Percentiles rank a stretch among this genome's conserved stretches.
These are phyloP conservation scores for Botrylloides violaceus DNA, from an alignment of 23 tunicate species.

Conservation along the genomic window DNA sequence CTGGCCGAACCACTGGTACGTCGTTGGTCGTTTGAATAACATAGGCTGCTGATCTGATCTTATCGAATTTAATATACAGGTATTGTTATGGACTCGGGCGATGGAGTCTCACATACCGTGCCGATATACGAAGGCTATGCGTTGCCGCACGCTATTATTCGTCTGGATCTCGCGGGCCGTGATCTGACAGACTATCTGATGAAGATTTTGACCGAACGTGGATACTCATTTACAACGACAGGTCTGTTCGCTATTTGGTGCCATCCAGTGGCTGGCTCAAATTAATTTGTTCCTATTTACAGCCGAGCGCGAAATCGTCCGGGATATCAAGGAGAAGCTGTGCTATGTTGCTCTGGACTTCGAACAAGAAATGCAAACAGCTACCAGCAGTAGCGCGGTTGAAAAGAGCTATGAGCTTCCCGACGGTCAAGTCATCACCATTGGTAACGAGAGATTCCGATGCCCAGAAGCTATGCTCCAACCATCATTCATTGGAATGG, in stretches of 20 bases:
- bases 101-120: slow-evolving; percentile 71
- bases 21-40: background rate
- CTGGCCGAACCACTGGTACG: slow-evolving; percentile 45
- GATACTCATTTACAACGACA: slow-evolving; percentile 69
- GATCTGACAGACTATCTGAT: slow-evolving; percentile 63
- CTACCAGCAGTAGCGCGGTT: slow-evolving; percentile 36
- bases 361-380: slow-evolving; percentile 70
- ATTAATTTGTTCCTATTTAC: slow-evolving; percentile 5
- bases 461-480: background rate
- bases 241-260: too few species aligned
- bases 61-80: background rate
- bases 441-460: background rate
- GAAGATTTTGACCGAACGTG: slow-evolving; percentile 72
- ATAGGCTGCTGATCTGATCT: background rate
- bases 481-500: background rate
- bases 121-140: slow-evolving; percentile 68
- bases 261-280: too few species aligned
- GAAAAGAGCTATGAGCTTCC: background rate
- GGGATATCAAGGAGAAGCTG: slow-evolving; percentile 65
- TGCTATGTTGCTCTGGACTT: slow-evolving; percentile 64
- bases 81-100: slow-evolving; percentile 61
- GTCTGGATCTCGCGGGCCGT: slow-evolving; percentile 67
- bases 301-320: slow-evolving; percentile 63
- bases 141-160: slow-evolving; percentile 63
- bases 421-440: background rate